A percentile compares a stretch with the other conserved stretches of the same genome.
phyloP scores from a whole-genome alignment of 2,797 vertebrate genomes.

The Hippopotamyrus pictus region DNA sequence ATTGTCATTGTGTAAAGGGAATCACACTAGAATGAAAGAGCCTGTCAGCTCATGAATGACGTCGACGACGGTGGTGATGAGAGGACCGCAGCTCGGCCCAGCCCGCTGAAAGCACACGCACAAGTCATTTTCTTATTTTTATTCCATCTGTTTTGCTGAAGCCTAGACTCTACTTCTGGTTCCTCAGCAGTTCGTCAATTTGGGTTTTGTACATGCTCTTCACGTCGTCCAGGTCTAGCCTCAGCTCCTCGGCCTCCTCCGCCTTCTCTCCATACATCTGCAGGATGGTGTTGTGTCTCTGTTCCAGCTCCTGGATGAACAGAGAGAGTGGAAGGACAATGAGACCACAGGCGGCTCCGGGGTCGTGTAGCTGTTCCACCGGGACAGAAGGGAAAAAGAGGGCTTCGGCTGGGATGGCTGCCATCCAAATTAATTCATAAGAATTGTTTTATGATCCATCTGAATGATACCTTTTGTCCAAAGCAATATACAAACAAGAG shows the following conservation, averaged over 20 bases:
- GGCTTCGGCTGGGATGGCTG: neutral
- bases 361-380: neutral
- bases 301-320: constrained; percentile 82
- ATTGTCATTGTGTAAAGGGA: neutral
- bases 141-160: neutral
- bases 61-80: neutral
- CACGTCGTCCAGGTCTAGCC: constrained; percentile 91
- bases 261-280: constrained; percentile 99
- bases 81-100: neutral
- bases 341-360: neutral
- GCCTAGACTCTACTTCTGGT: constrained; percentile 59
- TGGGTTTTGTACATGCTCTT: constrained; percentile 98
- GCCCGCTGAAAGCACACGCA: neutral
- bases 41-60: neutral
- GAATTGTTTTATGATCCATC: neutral
- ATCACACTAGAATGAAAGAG: neutral
- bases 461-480: neutral
- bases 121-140: neutral
- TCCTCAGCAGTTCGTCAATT: constrained; percentile 89
- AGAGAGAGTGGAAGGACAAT: neutral
- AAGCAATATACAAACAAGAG: neutral
- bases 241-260: constrained; percentile 91
- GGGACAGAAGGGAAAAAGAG: neutral
- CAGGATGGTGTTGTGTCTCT: constrained; percentile 95
- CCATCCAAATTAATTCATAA: neutral